Base-by-base conservation (phyloP, 2,797 vertebrate species). In the Sebastiscus albofasciatus region DNA sequence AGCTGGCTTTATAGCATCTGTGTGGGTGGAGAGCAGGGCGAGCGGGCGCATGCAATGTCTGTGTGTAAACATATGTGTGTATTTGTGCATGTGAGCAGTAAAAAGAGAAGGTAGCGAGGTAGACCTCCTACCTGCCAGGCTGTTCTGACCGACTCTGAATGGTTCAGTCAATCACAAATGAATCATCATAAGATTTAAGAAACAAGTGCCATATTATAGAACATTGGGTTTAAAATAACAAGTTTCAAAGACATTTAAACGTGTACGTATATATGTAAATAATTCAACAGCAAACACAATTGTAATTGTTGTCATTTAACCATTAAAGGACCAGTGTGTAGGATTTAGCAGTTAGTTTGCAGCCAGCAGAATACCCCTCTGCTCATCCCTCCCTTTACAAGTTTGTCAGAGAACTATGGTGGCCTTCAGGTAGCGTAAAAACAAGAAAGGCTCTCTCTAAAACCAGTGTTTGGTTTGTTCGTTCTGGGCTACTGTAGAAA, bases 1-100 rank as follows among this genome's bases (percentile, higher is more conserved):
- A 87, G 75, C 85, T 78, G 34, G 39, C 80, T 90, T 90, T 89
- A 88, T 89, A 84, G 82, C 80, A 66, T 72, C 60, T 65, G 72
- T 56, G 81, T 78, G 80, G 81, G 87, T 67, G 80, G 68, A 86
- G 74, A 33, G 67, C 67, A 24, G 79, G 59, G 66, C 16, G 14
- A 74, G 78, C 5, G 62, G 27, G 72, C 34, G 56, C 70, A 76
- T 62, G 72, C 59, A 73, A 62, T 26, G 36, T 77, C 55, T 72
- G 75, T 62, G 69, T 77, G 84, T 80, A 82, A 87, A 86, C 79
- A 76, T 80, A 33, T 74, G 66, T 84, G 84, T 83, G 36, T 85
- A 69, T 84, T 78, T 85, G 78, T 69, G 54, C 7, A 34, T 72
- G 64, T 46, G 72, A 71, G 72, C 62, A 67, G 73, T 64, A 56